Evolutionary conservation across 2,113 vertebrate species (phyloP).

Genomic region (Poeciliopsis prolifica): DNA sequence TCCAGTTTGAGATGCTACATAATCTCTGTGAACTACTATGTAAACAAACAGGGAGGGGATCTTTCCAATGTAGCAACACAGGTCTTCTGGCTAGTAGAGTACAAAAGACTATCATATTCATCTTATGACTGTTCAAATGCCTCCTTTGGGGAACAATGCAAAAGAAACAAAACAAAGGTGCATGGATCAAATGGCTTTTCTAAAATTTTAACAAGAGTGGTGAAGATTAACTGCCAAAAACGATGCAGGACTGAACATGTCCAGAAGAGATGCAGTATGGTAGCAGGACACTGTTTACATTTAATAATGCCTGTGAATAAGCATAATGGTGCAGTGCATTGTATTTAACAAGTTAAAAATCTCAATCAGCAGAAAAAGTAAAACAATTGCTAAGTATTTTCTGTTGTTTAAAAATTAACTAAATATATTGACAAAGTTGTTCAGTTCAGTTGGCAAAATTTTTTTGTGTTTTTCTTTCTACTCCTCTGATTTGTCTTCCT

Average conservation of each 20-base stretch:
- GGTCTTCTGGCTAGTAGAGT: neutral
- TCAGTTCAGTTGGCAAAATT: no score
- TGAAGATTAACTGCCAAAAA: neutral
- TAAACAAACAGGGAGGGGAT: no score
- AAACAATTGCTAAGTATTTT: no score
- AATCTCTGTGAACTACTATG: no score
- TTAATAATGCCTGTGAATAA: neutral
- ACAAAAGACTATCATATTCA: neutral
- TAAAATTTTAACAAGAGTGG: neutral
- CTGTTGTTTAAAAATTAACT: no score
- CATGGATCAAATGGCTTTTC: neutral
- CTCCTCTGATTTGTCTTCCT: no score
- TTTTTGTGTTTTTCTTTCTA: no score
- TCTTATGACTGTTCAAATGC: neutral
- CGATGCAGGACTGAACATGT: neutral
- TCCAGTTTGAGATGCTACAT: no score
- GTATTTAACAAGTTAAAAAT: no score
- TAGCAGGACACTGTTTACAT: neutral
- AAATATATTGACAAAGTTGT: no score
- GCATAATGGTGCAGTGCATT: no score
- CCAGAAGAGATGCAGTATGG: neutral
- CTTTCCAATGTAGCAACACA: neutral
- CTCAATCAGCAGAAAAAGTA: no score
- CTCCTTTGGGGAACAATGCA: neutral
- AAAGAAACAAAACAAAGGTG: neutral